Evolutionary conservation across 2,888 invertebrate species (phyloP).

Genomic region (Eubasilissa splendida): DNA sequence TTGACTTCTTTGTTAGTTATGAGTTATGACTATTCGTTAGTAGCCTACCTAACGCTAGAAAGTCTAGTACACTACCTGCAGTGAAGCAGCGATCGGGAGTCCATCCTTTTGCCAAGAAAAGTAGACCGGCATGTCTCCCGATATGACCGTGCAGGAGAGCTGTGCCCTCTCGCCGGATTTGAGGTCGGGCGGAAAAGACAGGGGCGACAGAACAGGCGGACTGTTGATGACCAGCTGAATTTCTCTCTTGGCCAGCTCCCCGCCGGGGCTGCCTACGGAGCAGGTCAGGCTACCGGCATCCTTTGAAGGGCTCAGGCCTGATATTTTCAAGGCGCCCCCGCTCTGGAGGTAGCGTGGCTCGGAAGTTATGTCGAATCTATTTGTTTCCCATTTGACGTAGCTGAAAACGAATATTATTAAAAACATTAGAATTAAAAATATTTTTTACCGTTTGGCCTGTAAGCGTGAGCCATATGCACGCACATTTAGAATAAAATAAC

Average conservation of each 20-base stretch:
- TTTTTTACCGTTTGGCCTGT: too few relatives aligned
- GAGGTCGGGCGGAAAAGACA: conserved; percentile 85
- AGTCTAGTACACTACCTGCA: conserved; percentile 71
- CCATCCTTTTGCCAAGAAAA: conserved; percentile 80
- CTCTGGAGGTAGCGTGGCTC: conserved; percentile 68
- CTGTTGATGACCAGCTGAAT: conserved; percentile 74
- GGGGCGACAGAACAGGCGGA: conserved; percentile 89
- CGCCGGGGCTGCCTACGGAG: conserved; percentile 82
- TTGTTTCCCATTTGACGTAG: conserved; percentile 78
- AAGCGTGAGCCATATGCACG: too few relatives aligned
- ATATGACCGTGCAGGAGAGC: conserved; percentile 87
- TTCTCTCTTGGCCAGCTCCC: conserved; percentile 83
- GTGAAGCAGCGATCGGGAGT: conserved; percentile 75
- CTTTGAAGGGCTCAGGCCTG: conserved; percentile 75
- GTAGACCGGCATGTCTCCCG: conserved; percentile 79
- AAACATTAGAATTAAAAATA: too few relatives aligned
- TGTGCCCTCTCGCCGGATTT: conserved; percentile 85
- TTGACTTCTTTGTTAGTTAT: too few relatives aligned
- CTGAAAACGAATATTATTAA: conserved; percentile 65
- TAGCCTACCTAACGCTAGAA: too few relatives aligned
- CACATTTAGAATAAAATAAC: too few relatives aligned
- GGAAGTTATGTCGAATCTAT: conserved; percentile 46
- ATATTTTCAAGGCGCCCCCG: conserved; percentile 76
- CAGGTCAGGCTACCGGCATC: conserved; percentile 88
- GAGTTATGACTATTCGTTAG: too few relatives aligned